These are phyloP conservation scores for Momotus momota DNA, from an alignment of 2,797 vertebrate species.

Conservation along the genomic window DNA sequence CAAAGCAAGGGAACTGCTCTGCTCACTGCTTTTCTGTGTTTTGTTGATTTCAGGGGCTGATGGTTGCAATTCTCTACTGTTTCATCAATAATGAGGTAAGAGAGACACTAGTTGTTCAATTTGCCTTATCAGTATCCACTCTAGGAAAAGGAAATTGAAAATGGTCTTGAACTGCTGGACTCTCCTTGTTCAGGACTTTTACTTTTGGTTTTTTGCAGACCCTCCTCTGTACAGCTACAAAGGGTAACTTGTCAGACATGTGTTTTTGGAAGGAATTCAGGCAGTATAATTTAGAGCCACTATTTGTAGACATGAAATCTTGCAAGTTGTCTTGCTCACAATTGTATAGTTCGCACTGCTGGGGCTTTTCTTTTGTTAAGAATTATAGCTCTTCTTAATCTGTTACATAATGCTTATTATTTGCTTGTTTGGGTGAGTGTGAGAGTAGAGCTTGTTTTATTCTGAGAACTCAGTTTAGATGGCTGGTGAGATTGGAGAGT, in stretches of 20 bases:
- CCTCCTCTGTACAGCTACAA: neutral
- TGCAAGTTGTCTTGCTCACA: neutral
- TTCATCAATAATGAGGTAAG: slow-evolving; percentile 93
- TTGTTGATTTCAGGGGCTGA: slow-evolving; percentile 83
- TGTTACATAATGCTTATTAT: neutral
- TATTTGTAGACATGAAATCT: neutral
- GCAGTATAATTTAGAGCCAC: neutral
- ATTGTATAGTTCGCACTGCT: neutral
- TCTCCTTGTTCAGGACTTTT: neutral
- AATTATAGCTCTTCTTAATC: neutral
- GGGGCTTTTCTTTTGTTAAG: neutral
- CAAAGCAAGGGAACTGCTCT: neutral
- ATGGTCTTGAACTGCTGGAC: slow-evolving; percentile 1
- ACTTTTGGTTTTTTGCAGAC: neutral
- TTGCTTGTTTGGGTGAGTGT: neutral
- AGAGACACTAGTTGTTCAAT: neutral
- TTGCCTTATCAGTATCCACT: slow-evolving; percentile 18
- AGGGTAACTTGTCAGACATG: neutral
- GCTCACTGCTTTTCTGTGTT: neutral
- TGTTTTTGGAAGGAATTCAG: slow-evolving; percentile 18
- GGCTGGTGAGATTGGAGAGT: neutral
- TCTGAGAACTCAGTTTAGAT: neutral
- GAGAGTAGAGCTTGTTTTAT: neutral
- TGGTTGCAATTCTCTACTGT: slow-evolving; percentile 91
- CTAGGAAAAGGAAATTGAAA: slow-evolving; percentile 33